Base-by-base conservation (phyloP, 2,113 vertebrate species). In the Xiphophorus couchianus region DNA sequence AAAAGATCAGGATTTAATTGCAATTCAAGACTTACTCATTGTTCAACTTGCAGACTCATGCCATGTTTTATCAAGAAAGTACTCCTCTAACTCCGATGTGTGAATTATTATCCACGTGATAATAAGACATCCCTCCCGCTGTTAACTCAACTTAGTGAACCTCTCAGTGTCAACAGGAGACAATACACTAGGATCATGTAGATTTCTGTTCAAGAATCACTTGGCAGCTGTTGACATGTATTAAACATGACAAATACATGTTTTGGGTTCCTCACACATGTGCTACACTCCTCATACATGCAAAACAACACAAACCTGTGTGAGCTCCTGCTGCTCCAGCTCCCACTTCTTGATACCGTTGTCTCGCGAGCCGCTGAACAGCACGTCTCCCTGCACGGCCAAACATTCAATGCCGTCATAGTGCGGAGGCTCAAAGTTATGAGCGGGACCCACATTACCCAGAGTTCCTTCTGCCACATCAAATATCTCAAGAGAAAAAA, bases 341-440 rank as follows among this genome's bases (percentile, higher is more conserved):
- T 97, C 97, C 98, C 98, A 99, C 83, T 99, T 99, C 91, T 99
- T 99, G 66, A 99, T 96, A 81, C 98, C 97, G 0, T 98, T 99
- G 90, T 99, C 98, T 62, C 98, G 93, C 60, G 98, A 99, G 35
- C 97, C 97, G 0, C 97, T 98, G 92, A 98, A 99, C 4, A 99
- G 95, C 63, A 96, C 61, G 0, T 96, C 96, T 12, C 96, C 96
- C 31, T 98, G 96, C 61, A 98, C 96, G 37, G 97, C 96, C 81
- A 99, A 92, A 71, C 97, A 98, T 91, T 99, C 98, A 0, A 99
- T 98, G 76, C 98, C 97, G 0, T 99, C 98, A 0, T 99, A 99
- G 93, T 99, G 98, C 0, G 98, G 97, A 0, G 98, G 98, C 90
- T 99, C 97, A 1, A 99, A 97, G 93, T 98, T 99, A 90, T 98